Conservation (phyloP, 2,888 invertebrate genomes). For the Phengaris alcon region DNA sequence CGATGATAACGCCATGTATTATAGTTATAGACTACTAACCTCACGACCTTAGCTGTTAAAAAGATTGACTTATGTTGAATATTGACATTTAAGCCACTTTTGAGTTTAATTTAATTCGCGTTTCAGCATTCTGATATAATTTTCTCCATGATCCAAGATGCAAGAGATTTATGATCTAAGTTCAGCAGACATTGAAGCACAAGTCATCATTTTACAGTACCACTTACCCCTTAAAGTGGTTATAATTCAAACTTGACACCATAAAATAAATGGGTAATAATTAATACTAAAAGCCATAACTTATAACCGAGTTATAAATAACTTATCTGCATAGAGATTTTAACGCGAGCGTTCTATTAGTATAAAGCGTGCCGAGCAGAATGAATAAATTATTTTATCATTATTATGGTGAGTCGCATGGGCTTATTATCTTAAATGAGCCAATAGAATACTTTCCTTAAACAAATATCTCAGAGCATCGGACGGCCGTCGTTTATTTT, state of each 20-base stretch:
- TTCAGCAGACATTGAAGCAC: not conserved
- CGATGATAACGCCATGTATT: not conserved
- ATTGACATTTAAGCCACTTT: not conserved
- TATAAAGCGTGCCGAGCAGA: not conserved
- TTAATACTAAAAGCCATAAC: conserved; percentile 7
- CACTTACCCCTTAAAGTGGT: not conserved
- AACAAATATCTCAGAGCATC: conserved; percentile 68
- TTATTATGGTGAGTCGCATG: conserved; percentile 45
- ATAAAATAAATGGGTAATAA: conserved; percentile 15
- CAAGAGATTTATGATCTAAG: not conserved
- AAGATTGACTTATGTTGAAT: not conserved
- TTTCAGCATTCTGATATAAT: too few relatives aligned
- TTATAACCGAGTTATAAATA: conserved; percentile 15
- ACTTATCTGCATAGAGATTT: conserved; percentile 17
- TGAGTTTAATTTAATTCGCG: too few relatives aligned
- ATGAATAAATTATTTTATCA: conserved; percentile 7
- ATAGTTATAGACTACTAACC: not conserved
- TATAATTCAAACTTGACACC: conserved; percentile 9
- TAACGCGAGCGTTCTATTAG: conserved; percentile 20
- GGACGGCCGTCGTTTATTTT: conserved; percentile 74
- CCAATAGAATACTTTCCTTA: conserved; percentile 49
- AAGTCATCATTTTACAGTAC: not conserved
- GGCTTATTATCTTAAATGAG: conserved; percentile 41
- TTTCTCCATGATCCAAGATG: not conserved
- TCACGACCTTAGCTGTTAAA: not conserved